phyloP scores from a whole-genome alignment of 2,113 vertebrate species.

The Anolis carolinensis region DNA sequence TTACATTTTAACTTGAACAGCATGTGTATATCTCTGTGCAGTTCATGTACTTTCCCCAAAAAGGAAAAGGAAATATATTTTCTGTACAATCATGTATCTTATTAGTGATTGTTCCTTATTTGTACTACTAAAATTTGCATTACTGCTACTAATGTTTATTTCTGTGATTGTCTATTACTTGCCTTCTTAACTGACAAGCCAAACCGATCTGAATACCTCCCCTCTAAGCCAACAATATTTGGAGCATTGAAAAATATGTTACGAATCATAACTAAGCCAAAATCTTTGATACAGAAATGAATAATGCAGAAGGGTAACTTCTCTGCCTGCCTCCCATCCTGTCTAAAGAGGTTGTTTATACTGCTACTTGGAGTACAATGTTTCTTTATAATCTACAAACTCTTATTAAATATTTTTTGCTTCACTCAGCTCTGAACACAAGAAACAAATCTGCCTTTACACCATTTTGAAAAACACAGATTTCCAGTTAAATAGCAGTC shows the following conservation, averaged over 20 bases:
- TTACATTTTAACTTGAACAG: neutral
- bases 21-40: too few species aligned
- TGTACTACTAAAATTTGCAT: neutral
- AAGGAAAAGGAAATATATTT: neutral
- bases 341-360: neutral
- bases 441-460: neutral
- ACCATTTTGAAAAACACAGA: neutral
- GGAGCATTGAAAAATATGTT: neutral
- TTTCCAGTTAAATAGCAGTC: neutral
- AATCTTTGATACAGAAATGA: neutral
- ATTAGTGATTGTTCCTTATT: neutral
- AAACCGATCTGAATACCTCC: conserved; percentile 9
- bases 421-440: neutral
- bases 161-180: neutral
- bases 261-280: neutral
- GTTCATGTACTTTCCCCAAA: neutral
- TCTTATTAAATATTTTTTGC: neutral
- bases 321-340: neutral
- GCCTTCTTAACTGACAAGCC: neutral
- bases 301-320: neutral
- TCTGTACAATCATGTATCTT: too few species aligned
- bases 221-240: conserved; percentile 19
- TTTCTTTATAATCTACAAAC: neutral
- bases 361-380: neutral
- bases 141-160: neutral